Conservation (phyloP, 1,140 invertebrate genomes). For the Zaprionus inermis region DNA sequence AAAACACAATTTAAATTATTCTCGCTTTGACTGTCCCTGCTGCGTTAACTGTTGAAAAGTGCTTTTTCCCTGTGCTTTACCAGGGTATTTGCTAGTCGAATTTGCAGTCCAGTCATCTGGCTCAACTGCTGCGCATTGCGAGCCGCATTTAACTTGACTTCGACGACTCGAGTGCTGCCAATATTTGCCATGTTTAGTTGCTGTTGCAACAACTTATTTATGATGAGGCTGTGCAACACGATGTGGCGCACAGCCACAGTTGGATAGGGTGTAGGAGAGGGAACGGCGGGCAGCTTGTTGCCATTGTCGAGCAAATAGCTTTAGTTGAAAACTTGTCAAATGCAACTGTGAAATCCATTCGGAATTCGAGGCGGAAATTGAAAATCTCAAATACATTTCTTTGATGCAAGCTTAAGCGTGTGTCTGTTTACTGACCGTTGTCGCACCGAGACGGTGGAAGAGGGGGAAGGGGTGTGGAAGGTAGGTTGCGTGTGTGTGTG, state of each 20-base stretch:
- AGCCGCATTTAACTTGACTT: constrained; percentile 43
- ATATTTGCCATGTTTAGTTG: constrained; percentile 59
- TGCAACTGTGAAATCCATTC: constrained; percentile 41
- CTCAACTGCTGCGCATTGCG: constrained; percentile 27
- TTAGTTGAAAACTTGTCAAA: constrained; percentile 51
- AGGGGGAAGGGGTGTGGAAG: not conserved
- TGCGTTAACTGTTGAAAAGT: too few relatives aligned
- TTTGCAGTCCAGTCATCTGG: not conserved
- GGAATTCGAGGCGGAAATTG: constrained; percentile 34
- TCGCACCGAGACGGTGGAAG: not conserved
- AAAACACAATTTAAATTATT: not conserved
- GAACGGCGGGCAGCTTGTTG: too few relatives aligned
- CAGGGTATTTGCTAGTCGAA: constrained; percentile 10
- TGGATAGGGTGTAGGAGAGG: too few relatives aligned
- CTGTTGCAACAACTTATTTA: constrained; percentile 61
- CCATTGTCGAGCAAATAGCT: constrained; percentile 54
- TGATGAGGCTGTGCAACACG: constrained; percentile 40
- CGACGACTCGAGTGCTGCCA: constrained; percentile 51
- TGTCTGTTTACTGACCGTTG: constrained; percentile 4
- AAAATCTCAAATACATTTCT: constrained; percentile 40
- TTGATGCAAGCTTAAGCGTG: constrained; percentile 4
- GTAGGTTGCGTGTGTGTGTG: not conserved
- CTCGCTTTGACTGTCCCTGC: too few relatives aligned
- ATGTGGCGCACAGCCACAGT: not conserved
- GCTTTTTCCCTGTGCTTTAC: not conserved